These are phyloP conservation scores for Glyptemys insculpta DNA, from an alignment of 2,797 vertebrate species.

Conservation along the genomic window DNA sequence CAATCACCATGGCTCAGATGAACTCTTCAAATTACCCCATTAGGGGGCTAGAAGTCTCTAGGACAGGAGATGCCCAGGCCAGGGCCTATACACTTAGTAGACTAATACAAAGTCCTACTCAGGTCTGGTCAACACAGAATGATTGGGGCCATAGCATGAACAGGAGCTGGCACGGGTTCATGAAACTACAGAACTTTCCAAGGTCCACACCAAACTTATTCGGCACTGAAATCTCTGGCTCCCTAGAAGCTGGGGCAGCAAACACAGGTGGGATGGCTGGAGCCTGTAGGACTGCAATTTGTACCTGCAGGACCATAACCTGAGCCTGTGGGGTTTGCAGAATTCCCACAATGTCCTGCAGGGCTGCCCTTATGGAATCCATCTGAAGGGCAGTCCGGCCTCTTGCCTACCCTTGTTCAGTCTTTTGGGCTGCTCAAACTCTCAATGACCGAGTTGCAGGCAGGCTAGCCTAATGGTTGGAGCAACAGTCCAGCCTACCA, in stretches of 20 bases:
- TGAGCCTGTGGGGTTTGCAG: neutral
- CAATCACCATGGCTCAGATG: no score
- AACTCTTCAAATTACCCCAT: no score
- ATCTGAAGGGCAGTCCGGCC: neutral
- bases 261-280: neutral
- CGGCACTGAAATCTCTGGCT: neutral
- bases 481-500: neutral
- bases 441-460: neutral
- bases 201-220: neutral
- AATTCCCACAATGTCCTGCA: neutral
- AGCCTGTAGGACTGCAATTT: neutral
- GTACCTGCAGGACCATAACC: neutral
- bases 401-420: neutral
- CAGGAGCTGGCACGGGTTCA: neutral
- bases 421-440: neutral
- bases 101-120: no score
- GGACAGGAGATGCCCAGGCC: no score
- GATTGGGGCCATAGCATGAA: neutral
- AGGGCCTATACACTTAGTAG: no score
- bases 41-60: no score
- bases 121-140: no score
- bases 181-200: neutral
- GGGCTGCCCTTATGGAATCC: neutral
- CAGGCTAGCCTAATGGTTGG: neutral
- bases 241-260: neutral